These are phyloP conservation scores for Ivindomyrus marchei DNA, from an alignment of 2,113 vertebrate genomes.

Conservation along the genomic window DNA sequence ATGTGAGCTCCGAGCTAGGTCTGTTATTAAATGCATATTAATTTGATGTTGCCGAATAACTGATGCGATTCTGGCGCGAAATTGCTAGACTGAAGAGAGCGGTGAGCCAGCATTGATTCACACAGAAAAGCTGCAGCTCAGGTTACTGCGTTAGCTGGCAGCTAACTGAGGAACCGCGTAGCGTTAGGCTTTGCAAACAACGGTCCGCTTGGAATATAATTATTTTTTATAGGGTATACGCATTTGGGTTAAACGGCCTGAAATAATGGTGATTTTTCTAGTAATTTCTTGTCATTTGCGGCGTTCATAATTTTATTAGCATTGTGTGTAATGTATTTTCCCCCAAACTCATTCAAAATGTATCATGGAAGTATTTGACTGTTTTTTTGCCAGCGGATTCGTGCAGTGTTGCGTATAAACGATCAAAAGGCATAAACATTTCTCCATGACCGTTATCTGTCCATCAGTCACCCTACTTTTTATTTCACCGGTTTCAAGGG, in stretches of 20 bases:
- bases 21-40: neutral
- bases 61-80: neutral
- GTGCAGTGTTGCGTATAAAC: neutral
- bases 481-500: neutral
- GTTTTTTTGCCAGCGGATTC: too few species aligned
- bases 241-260: neutral
- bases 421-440: neutral
- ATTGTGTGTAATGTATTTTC: neutral
- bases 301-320: neutral
- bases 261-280: neutral
- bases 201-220: neutral
- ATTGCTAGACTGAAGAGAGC: neutral
- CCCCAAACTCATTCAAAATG: neutral
- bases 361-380: neutral
- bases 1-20: constrained; percentile 47
- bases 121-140: too few species aligned
- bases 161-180: neutral
- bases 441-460: neutral
- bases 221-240: neutral
- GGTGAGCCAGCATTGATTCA: neutral
- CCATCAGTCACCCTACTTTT: neutral
- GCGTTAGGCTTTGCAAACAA: neutral
- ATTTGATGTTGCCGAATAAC: neutral
- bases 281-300: neutral
- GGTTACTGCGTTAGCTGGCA: neutral